A percentile compares a stretch with the other conserved stretches of the same genome.
Evolutionary conservation across 1,140 invertebrate species (phyloP).

Genomic region (Berghia stephanieae): DNA sequence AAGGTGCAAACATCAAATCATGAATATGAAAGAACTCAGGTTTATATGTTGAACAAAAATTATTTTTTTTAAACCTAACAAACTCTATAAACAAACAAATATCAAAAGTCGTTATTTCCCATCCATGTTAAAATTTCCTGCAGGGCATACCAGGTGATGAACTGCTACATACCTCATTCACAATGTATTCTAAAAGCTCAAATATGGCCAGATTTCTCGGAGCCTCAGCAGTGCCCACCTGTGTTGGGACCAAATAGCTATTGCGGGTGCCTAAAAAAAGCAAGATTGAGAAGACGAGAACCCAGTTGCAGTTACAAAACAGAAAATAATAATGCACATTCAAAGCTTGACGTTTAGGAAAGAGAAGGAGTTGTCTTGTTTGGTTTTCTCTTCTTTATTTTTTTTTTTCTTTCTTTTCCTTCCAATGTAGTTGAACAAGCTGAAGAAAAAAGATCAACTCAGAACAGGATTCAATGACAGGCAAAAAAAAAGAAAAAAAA

Average conservation of each 20-base stretch:
- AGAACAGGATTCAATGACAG: neutral
- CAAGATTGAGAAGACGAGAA: slow-evolving; percentile 44
- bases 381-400: no score
- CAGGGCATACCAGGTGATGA: no score
- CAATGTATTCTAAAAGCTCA: slow-evolving; percentile 98
- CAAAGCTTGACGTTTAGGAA: slow-evolving; percentile 31
- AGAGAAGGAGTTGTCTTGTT: no score
- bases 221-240: slow-evolving; percentile 60
- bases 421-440: no score
- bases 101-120: no score
- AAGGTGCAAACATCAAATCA: no score
- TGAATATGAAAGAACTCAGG: no score
- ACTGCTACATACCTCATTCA: slow-evolving; percentile 86
- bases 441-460: slow-evolving; percentile 19
- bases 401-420: no score
- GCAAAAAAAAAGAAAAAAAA: slow-evolving; percentile 23
- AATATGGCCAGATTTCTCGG: slow-evolving; percentile 92
- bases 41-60: no score
- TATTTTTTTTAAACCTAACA: no score
- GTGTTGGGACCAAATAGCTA: slow-evolving; percentile 57
- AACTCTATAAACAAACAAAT: no score
- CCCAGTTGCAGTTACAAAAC: slow-evolving; percentile 29
- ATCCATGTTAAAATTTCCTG: no score
- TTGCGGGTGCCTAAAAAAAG: slow-evolving; percentile 61
- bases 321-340: slow-evolving; percentile 22